Base-by-base conservation (phyloP, 2,797 vertebrate genomes). In the Rhynchonycteris naso region DNA sequence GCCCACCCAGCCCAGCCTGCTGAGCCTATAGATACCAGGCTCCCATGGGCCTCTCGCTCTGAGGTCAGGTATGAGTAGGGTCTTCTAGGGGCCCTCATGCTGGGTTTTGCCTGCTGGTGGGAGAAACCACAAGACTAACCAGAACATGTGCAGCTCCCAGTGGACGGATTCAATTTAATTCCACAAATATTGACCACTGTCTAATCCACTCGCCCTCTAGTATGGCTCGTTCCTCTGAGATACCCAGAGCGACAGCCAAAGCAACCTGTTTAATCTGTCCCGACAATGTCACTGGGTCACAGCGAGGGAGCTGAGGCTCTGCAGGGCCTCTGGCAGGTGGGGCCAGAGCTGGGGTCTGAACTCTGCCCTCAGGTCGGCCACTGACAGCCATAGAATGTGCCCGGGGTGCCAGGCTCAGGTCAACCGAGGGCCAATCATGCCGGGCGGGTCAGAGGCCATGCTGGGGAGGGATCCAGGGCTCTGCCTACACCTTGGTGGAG, bases 131-230 rank as follows among this genome's bases (percentile, higher is more conserved):
- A 93, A 79, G 93, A 50, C 68, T 43, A 56, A 78, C 94, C 78
- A 88, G 88, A 93, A 85, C 87, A 74, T 9, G 15, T 76, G 19
- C 11, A 52, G 74, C 65, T 92, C 92, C 88, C 89, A 88, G 88
- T 14, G 79, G 95, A 83, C 78, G 3, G 93, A 95, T 96, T 90
- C 95, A 91, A 94, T 96, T 96, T 85, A 88, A 65, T 90, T 96
- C 79, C 90, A 80, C 96, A 97, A 97, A 97, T 97, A 97, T 96
- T 97, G 97, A 94, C 97, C 14, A 9, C 38, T 5, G 26, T 93
- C 95, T 97, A 96, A 97, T 94, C 96, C 82, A 85, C 95, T 88
- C 15, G 16, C 90, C 82, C 65, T 93, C 65, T 12, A 6, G 58
- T 1, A 9, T 78, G 1, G 88, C 88, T 66, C 14, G 26, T 9